These are phyloP conservation scores for Andrena hattorfiana DNA, from an alignment of 2,888 invertebrate genomes.

Conservation along the genomic window DNA sequence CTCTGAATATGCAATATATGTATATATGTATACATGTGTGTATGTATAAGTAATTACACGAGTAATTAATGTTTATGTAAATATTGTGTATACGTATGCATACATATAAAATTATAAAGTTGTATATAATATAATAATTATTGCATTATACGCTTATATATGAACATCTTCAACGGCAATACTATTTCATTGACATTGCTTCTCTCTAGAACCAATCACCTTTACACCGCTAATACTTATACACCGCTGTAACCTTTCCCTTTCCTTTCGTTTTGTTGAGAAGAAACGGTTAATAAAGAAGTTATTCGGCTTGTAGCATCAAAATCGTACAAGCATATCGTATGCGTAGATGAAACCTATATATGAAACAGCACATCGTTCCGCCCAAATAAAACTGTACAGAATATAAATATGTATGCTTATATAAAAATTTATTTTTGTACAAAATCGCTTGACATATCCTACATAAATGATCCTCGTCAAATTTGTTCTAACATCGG, in stretches of 20 bases:
- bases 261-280: slow-evolving; percentile 28
- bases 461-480: slow-evolving; percentile 54
- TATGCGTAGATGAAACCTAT: slow-evolving; percentile 50
- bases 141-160: slow-evolving; percentile 48
- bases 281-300: slow-evolving; percentile 32
- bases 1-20: slow-evolving; percentile 49
- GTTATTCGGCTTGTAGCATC: slow-evolving; percentile 39
- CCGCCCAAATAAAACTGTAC: slow-evolving; percentile 62
- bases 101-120: slow-evolving; percentile 65
- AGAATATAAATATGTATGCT: slow-evolving; percentile 67
- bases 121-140: slow-evolving; percentile 49
- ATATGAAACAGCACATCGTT: slow-evolving; percentile 47
- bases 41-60: slow-evolving; percentile 50
- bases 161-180: slow-evolving; percentile 54
- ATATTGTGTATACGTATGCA: slow-evolving; percentile 47
- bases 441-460: slow-evolving; percentile 57
- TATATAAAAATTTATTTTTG: slow-evolving; percentile 63
- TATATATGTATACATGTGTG: slow-evolving; percentile 26
- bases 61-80: slow-evolving; percentile 47
- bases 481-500: slow-evolving; percentile 29
- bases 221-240: slow-evolving; percentile 35
- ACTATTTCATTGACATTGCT: slow-evolving; percentile 46
- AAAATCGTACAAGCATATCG: slow-evolving; percentile 41
- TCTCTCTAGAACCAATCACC: slow-evolving; percentile 33
- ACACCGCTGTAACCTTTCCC: slow-evolving; percentile 13